phyloP scores from a whole-genome alignment of 2,797 vertebrate genomes.

The Smutsia gigantea region DNA sequence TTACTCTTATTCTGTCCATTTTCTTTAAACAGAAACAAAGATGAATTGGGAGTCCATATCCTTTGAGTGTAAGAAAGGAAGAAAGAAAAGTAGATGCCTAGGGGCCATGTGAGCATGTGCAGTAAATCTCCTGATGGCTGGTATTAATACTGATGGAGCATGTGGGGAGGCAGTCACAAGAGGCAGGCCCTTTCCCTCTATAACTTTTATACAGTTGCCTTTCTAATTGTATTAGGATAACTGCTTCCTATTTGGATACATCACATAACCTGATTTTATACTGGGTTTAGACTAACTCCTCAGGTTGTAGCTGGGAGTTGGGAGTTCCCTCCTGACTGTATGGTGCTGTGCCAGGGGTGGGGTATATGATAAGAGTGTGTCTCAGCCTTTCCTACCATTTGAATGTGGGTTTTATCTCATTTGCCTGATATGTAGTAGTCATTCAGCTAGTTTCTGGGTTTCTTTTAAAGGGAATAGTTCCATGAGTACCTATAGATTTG shows the following conservation, averaged over 20 bases:
- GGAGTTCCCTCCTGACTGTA: background rate
- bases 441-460: background rate
- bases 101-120: background rate
- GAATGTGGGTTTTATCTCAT: background rate
- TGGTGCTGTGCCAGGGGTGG: too few relatives aligned
- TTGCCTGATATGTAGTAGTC: background rate
- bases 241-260: background rate
- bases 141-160: rapidly evolving
- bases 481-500: background rate
- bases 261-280: background rate
- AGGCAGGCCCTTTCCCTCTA: background rate
- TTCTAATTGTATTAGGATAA: background rate
- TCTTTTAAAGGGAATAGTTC: background rate
- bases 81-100: background rate
- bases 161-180: background rate
- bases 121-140: background rate
- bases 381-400: background rate
- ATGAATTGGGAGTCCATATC: background rate
- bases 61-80: background rate
- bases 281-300: background rate
- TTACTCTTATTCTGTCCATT: background rate
- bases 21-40: background rate
- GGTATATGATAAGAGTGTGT: background rate
- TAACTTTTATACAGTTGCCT: background rate
- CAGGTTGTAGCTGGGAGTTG: background rate